phyloP scores from a whole-genome alignment of 2,797 vertebrate genomes.

The Leuciscus waleckii region DNA sequence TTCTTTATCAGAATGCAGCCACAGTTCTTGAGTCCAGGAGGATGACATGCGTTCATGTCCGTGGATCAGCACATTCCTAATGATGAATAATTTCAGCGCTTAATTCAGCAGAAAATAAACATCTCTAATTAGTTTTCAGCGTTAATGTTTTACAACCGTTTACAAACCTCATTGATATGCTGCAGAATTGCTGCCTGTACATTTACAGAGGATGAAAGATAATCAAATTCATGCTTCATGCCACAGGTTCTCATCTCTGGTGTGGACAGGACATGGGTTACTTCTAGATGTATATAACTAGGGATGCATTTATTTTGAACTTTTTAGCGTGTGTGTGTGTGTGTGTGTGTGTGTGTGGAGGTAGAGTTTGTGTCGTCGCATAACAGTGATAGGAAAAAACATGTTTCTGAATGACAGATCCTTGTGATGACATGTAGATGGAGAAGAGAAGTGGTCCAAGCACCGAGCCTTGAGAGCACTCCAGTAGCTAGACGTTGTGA shows the following conservation, averaged over 20 bases:
- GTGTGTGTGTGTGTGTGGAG: no score
- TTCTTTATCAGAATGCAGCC: constrained; percentile 4
- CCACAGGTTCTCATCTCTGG: background rate
- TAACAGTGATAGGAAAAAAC: no score
- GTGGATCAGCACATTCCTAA: constrained; percentile 10
- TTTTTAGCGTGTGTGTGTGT: background rate
- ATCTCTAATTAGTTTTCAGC: constrained; percentile 26
- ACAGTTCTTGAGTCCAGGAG: background rate
- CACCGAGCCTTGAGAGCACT: no score
- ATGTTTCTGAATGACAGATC: no score
- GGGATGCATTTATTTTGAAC: background rate
- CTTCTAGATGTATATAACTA: background rate
- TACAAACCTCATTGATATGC: background rate
- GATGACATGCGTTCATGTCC: background rate
- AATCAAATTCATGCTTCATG: background rate
- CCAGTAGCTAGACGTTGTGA: no score
- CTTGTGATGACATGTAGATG: no score
- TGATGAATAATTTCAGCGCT: constrained; percentile 18
- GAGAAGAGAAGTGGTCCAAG: no score
- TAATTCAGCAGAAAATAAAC: constrained; percentile 24
- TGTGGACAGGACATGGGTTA: background rate
- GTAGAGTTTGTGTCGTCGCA: no score
- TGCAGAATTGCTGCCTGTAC: background rate
- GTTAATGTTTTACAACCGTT: constrained; percentile 16
- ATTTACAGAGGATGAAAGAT: background rate